Evolutionary conservation across 2,888 invertebrate species (phyloP), one percentile per base, ranked within the genome.

Genomic region (Hirudinaria manillensis): DNA sequence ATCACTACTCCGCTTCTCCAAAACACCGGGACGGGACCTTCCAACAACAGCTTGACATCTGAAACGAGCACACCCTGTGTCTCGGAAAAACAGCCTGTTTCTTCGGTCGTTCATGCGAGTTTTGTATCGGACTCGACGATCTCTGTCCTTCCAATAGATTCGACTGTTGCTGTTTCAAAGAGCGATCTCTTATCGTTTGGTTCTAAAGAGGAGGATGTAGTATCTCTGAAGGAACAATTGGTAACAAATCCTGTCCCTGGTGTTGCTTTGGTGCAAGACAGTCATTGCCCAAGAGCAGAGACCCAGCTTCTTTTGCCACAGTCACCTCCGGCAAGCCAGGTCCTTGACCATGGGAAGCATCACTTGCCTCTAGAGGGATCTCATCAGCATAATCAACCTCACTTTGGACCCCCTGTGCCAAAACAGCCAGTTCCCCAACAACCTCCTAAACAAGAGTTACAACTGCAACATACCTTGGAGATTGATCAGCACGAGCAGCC

Each of bases 1-100:
- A 56, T 38, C 27, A 21, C 34, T 32, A 29, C 36, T 68, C n/a
- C 32, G 6, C 7, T 34, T 7, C 68, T 68, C 32, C 68, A 68
- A n/a, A 68, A 68, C 21, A 68, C 68, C 4, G 68, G 68, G 10
- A 68, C 68, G 6, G 68, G 68, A 6, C 68, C 68, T n/a, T 68
- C 68, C 32, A 3, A 68, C 36, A 68, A 68, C 16, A 24, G 32
- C 29, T 29, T 34, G n/a, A 34, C 68, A 1, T 32, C 68, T 32
- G 68, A 36, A 1, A 13, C 6, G n/a, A 32, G 13, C n/a, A 1
- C 21, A n/a, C 68, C 68, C 2, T 1, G 3, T 1, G 21, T n/a
- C 36, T n/a, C 68, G 1, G 34, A 68, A 68, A 36, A n/a, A 4
- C 68, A 24, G 13, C 36, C 29, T 16, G 13, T 29, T 34, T 34